Evolutionary conservation across 2,888 invertebrate genomes (phyloP), one percentile per base, ranked within the genome.

Genomic region (Bellardia bayeri): DNA sequence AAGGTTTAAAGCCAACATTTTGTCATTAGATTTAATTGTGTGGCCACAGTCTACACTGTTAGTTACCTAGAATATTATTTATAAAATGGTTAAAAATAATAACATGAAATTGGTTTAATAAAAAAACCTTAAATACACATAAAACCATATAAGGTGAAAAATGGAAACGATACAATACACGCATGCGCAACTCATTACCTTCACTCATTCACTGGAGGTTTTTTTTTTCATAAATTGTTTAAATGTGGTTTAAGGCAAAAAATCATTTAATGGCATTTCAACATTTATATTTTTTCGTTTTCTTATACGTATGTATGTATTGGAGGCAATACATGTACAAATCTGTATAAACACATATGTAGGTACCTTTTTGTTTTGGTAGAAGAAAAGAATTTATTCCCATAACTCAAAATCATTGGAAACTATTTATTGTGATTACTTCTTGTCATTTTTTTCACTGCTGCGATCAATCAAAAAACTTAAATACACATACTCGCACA

Each of bases 371-470:
- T 45, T 56, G 51, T 49, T 45, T 45, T 7, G 45, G 45, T n/a
- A 42, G 8, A 33, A 14, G 74, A 30, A 61, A 54, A 51, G 30
- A 76, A 90, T 88, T 90, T 90, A 90, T 91, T 92, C 91, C 91
- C 92, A 92, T 91, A 91, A 92, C 89, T 91, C 91, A 92, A 91
- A 92, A 91, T 90, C 90, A 91, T 90, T 91, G 90, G 89, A 91
- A 91, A 91, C 91, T 90, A 91, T 91, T 91, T 90, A 89, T 90
- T 91, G 91, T 91, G 91, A 92, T 92, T 92, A 88, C 82, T 88
- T 88, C 84, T 86, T 88, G 89, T 89, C 88, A 89, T 84, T 89
- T 88, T 23, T 86, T 87, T 82, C 69, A 76, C 87, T 89, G 86
- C 72, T 89, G 89, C 80, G 86, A 88, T 89, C 86, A 89, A 88